phyloP scores from a whole-genome alignment of 2,113 vertebrate genomes.

The Passer montanus region DNA sequence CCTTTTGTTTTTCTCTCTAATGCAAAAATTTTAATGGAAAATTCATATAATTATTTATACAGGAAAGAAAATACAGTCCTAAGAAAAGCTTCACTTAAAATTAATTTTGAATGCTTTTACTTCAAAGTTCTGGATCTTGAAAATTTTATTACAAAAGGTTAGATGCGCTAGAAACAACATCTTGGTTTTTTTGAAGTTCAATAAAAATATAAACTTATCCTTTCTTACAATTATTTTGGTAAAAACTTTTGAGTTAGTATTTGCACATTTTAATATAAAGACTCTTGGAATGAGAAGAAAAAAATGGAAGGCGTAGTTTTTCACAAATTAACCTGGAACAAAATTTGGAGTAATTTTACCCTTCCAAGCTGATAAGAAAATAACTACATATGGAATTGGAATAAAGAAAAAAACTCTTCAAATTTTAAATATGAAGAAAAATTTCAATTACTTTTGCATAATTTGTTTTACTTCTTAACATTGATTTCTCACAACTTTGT shows the following conservation, averaged over 20 bases:
- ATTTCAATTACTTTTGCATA: fast-evolving
- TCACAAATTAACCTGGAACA: not conserved
- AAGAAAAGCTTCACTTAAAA: not conserved
- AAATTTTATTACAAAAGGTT: not conserved
- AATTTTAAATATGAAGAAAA: not conserved
- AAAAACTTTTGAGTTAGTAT: not conserved
- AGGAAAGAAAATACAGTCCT: not conserved
- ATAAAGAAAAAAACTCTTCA: not conserved
- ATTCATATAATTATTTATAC: not conserved
- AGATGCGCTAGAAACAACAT: not conserved
- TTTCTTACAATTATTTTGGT: not conserved
- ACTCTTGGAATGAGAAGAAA: not conserved
- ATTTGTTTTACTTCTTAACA: not conserved
- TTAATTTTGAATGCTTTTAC: not conserved
- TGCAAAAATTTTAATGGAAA: not conserved
- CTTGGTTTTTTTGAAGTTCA: not conserved
- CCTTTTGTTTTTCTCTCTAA: not conserved
- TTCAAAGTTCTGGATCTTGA: not conserved
- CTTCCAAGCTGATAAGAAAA: not conserved
- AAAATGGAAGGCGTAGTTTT: not conserved
- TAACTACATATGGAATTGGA: not conserved
- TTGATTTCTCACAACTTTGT: not conserved
- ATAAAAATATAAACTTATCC: not conserved
- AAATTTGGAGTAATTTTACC: not conserved
- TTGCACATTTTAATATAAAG: not conserved